phyloP scores from a whole-genome alignment of 1,140 invertebrate species.

The Neuroterus valhalla region DNA sequence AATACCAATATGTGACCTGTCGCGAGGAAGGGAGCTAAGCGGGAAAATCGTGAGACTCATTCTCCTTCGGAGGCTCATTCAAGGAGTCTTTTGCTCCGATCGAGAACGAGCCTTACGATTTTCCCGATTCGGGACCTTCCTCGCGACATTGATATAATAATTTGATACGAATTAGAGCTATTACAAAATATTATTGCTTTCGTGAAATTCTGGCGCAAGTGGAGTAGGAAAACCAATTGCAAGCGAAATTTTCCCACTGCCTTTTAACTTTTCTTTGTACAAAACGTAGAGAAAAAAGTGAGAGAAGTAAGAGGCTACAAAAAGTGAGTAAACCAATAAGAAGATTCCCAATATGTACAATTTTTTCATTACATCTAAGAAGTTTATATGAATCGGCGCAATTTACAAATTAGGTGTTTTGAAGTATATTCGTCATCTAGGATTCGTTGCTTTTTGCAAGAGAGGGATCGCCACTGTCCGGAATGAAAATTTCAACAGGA shows the following conservation, averaged over 20 bases:
- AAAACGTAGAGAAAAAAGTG: not conserved
- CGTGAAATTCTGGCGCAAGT: not conserved
- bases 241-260: no score
- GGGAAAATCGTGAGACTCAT: no score
- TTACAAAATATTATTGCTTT: not conserved
- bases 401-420: not conserved
- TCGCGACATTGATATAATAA: conserved; percentile 6
- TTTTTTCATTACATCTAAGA: not conserved
- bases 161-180: not conserved
- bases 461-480: conserved; percentile 63
- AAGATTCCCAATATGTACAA: conserved; percentile 10
- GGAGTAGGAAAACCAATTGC: no score
- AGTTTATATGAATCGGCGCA: not conserved
- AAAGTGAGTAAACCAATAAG: not conserved
- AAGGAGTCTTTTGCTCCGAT: no score
- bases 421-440: conserved; percentile 2
- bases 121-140: no score
- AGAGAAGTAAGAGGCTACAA: not conserved
- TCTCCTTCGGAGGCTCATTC: no score
- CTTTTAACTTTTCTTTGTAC: no score
- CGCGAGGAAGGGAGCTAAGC: no score
- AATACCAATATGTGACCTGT: no score
- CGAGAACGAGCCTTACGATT: no score
- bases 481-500: conserved; percentile 79
- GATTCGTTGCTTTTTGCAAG: conserved; percentile 1